phyloP scores from a whole-genome alignment of 2,113 vertebrate genomes.

The Zootoca vivipara region DNA sequence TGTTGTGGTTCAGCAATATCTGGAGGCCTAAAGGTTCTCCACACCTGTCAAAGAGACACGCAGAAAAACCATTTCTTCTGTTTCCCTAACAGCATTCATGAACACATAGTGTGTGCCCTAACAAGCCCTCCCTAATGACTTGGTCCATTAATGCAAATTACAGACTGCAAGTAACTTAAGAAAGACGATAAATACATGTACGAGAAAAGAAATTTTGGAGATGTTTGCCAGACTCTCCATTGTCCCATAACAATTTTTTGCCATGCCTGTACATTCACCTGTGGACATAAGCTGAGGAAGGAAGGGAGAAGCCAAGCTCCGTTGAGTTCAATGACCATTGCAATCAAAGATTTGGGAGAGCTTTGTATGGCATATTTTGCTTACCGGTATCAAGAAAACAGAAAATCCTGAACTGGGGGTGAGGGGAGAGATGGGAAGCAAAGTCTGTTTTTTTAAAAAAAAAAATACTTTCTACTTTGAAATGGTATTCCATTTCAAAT shows the following conservation, averaged over 20 bases:
- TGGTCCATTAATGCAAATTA: not conserved
- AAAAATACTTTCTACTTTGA: not conserved
- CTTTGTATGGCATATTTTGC: not conserved
- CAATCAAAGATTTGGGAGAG: not conserved
- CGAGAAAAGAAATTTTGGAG: not conserved
- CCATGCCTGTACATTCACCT: not conserved
- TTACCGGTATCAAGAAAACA: not conserved
- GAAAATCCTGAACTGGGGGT: not conserved
- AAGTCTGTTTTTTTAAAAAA: no score
- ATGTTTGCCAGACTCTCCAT: not conserved
- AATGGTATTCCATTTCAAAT: not conserved
- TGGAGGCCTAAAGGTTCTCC: no score
- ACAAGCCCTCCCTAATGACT: not conserved
- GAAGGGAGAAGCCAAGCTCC: not conserved
- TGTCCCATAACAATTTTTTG: not conserved
- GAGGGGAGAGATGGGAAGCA: not conserved
- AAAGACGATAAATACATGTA: not conserved
- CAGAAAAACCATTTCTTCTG: no score
- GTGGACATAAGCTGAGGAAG: not conserved
- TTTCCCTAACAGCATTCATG: no score
- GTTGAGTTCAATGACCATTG: not conserved
- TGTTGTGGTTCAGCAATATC: no score
- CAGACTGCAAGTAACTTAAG: not conserved
- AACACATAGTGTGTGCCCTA: no score
- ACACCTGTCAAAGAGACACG: no score